These are phyloP conservation scores for Craseonycteris thonglongyai DNA, from an alignment of 2,113 vertebrate species.

Conservation along the genomic window DNA sequence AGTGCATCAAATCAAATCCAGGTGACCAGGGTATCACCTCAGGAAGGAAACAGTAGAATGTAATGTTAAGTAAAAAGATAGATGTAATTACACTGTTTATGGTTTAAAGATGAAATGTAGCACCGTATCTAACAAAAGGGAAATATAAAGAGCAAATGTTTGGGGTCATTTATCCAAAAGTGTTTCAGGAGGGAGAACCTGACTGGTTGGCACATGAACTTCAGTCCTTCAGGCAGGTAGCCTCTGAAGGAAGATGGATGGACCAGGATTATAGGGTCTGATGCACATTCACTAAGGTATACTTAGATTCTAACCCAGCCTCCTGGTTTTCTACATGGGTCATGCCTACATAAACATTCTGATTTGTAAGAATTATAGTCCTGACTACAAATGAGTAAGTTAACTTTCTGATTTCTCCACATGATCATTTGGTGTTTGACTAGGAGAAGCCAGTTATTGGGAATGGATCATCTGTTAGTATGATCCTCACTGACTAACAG, in stretches of 20 bases:
- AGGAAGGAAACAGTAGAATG: not conserved
- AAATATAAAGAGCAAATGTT: not conserved
- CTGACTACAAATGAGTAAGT: not conserved
- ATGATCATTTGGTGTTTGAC: not conserved
- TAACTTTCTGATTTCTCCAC: not conserved
- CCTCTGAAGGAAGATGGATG: not conserved
- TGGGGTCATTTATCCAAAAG: not conserved
- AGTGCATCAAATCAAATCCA: not conserved
- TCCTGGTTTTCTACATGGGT: not conserved
- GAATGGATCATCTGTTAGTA: not conserved
- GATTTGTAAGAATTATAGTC: not conserved
- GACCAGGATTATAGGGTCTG: not conserved
- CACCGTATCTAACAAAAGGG: not conserved
- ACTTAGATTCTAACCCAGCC: not conserved
- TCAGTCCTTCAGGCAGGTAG: not conserved
- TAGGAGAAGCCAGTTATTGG: not conserved
- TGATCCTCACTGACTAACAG: not conserved
- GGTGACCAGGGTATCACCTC: not conserved
- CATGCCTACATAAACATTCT: not conserved
- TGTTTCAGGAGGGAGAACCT: not conserved
- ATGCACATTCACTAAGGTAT: not conserved
- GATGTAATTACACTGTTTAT: not conserved
- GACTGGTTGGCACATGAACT: not conserved
- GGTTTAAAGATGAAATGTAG: not conserved
- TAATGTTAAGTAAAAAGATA: not conserved